Percentiles rank a stretch among this genome's conserved stretches.
Evolutionary conservation across 1,140 invertebrate genomes (phyloP).

Genomic region (Drosophila ohnishii): DNA sequence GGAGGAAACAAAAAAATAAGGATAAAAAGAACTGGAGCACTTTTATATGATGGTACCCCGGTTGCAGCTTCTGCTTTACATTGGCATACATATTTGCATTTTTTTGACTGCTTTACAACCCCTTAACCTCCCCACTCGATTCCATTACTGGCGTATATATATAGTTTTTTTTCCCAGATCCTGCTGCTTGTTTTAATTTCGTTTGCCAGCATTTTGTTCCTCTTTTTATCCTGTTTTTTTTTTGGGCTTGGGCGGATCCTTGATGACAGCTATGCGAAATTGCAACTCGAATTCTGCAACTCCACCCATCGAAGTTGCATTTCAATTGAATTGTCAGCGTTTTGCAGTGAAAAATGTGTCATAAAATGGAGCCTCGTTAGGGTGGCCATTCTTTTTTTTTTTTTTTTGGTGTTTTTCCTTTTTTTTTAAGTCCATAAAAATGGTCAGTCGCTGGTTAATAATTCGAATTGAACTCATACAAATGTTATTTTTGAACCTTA

Average conservation of each 20-base stretch:
- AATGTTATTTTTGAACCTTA: background rate
- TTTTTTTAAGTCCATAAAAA: background rate
- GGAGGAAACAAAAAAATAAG: conserved; percentile 4
- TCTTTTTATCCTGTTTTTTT: conserved; percentile 8
- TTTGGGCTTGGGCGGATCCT: conserved; percentile 8
- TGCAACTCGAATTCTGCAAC: conserved; percentile 35
- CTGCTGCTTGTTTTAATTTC: conserved; percentile 71
- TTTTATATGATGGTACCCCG: conserved; percentile 49
- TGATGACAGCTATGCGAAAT: conserved; percentile 60
- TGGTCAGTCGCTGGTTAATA: background rate
- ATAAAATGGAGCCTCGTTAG: conserved; percentile 44
- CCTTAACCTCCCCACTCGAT: conserved; percentile 4
- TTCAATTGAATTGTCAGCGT: conserved; percentile 78
- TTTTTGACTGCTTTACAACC: conserved; percentile 39
- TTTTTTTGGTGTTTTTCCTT: too few species aligned
- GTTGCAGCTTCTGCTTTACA: conserved; percentile 59
- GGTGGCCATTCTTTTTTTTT: conserved; percentile 1
- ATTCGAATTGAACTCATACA: background rate
- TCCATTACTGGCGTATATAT: conserved; percentile 17
- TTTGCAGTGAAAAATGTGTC: conserved; percentile 54
- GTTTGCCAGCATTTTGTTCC: conserved; percentile 48
- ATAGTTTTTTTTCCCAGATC: conserved; percentile 1
- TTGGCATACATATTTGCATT: conserved; percentile 70
- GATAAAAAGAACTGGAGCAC: conserved; percentile 29
- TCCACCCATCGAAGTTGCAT: conserved; percentile 26